phyloP scores from a whole-genome alignment of 2,888 invertebrate species.

The Perizoma flavofasciatum region DNA sequence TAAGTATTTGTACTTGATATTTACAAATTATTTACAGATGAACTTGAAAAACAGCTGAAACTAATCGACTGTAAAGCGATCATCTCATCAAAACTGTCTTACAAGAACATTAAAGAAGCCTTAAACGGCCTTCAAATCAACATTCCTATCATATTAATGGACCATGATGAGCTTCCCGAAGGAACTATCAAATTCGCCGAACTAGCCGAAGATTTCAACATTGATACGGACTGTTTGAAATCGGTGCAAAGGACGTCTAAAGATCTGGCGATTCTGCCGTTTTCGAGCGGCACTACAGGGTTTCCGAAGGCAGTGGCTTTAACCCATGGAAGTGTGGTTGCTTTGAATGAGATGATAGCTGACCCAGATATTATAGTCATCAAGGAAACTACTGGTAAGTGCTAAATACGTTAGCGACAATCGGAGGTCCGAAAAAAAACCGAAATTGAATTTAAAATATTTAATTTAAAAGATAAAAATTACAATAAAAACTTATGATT shows the following conservation, averaged over 20 bases:
- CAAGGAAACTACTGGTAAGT: constrained; percentile 69
- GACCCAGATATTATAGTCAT: constrained; percentile 64
- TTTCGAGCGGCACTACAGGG: constrained; percentile 95
- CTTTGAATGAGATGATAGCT: constrained; percentile 72
- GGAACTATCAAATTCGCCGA: constrained; percentile 86
- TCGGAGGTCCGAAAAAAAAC: too few species aligned
- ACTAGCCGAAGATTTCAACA: constrained; percentile 78
- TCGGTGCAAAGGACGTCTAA: constrained; percentile 70
- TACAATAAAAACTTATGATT: too few species aligned
- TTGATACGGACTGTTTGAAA: constrained; percentile 79
- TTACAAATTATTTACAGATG: constrained; percentile 77
- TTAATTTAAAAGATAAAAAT: too few species aligned
- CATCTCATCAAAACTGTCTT: constrained; percentile 84
- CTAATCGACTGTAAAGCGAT: constrained; percentile 86
- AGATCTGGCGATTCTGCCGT: constrained; percentile 89
- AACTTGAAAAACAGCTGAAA: constrained; percentile 86
- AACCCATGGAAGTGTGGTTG: constrained; percentile 83
- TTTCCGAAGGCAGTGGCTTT: constrained; percentile 89
- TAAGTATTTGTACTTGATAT: too few species aligned
- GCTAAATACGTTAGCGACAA: too few species aligned
- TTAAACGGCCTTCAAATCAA: constrained; percentile 68
- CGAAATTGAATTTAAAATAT: too few species aligned
- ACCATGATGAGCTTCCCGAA: constrained; percentile 74
- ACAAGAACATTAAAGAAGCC: constrained; percentile 74
- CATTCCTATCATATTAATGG: constrained; percentile 80